These are phyloP conservation scores for Catharus fuscescens DNA, from an alignment of 2,113 vertebrate genomes.

Conservation along the genomic window DNA sequence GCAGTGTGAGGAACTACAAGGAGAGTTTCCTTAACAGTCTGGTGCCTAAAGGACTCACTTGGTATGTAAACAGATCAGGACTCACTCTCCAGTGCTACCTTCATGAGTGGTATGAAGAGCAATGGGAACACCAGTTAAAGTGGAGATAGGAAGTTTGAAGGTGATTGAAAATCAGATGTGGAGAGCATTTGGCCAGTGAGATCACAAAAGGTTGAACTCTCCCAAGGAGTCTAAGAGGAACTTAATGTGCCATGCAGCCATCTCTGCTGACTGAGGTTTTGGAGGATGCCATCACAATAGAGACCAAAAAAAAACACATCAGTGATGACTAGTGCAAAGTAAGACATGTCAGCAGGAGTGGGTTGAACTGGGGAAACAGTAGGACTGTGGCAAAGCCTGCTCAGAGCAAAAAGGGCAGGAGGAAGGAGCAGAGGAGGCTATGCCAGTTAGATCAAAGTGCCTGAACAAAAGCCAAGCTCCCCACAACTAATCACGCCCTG, in stretches of 20 bases:
- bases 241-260: neutral
- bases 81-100: neutral
- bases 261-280: neutral
- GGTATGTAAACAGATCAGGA: neutral
- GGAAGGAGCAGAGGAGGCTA: neutral
- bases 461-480: neutral
- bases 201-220: neutral
- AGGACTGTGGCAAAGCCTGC: neutral
- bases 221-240: neutral
- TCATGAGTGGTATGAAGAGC: neutral
- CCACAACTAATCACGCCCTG: neutral
- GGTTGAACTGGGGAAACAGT: neutral
- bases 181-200: neutral
- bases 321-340: neutral
- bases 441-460: neutral
- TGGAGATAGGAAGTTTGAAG: neutral
- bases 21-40: neutral
- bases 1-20: neutral
- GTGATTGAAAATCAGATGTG: neutral
- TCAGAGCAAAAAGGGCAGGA: neutral
- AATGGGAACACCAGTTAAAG: neutral
- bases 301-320: neutral
- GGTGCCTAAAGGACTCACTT: neutral
- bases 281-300: neutral
- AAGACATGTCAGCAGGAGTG: neutral